Evolutionary conservation across 1,140 invertebrate species (phyloP).

Genomic region (Trissolcus basalis): DNA sequence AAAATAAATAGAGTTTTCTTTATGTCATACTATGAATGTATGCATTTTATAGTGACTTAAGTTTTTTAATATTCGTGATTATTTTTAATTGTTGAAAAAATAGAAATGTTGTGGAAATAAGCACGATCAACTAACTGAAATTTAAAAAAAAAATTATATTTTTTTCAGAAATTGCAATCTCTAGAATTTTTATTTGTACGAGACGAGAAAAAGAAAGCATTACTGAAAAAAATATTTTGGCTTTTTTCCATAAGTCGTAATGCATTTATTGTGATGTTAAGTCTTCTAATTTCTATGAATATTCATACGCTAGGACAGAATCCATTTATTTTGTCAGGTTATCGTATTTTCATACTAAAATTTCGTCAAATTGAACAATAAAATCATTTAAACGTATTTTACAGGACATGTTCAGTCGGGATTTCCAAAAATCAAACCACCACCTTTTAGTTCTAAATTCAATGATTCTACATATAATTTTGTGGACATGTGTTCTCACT

Average conservation of each 20-base stretch:
- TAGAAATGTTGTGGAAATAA: background rate
- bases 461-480: constrained; percentile 79
- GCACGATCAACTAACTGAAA: constrained; percentile 5
- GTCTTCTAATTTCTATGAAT: constrained; percentile 78
- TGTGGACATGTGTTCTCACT: constrained; percentile 78
- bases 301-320: constrained; percentile 59
- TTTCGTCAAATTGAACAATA: too few species aligned
- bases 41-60: too few species aligned
- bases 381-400: too few species aligned
- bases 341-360: constrained; percentile 3
- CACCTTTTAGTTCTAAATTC: constrained; percentile 76
- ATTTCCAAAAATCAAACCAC: constrained; percentile 77
- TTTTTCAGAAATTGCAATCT: constrained; percentile 82
- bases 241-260: constrained; percentile 86
- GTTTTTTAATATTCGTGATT: too few species aligned
- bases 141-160: constrained; percentile 33
- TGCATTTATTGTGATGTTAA: constrained; percentile 83
- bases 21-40: too few species aligned
- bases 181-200: constrained; percentile 72
- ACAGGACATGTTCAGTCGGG: constrained; percentile 79
- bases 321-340: constrained; percentile 77
- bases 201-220: constrained; percentile 33
- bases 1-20: too few species aligned
- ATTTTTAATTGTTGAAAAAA: too few species aligned
- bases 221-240: constrained; percentile 80